Conservation (phyloP, 2,113 vertebrate genomes). For the Canis aureus region DNA sequence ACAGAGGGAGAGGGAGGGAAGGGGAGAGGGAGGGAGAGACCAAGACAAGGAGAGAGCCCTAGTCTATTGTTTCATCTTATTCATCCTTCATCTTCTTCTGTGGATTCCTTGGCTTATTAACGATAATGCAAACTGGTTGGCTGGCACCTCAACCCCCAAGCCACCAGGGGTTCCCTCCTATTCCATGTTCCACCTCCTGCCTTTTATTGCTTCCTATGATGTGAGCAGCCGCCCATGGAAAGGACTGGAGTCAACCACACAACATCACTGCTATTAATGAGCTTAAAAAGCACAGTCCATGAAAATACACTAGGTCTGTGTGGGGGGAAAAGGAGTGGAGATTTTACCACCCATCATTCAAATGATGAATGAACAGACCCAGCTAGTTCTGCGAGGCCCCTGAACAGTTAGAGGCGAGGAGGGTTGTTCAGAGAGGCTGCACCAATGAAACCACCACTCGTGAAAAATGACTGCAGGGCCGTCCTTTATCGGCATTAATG, state of each 20-base stretch:
- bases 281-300: slow-evolving; percentile 79
- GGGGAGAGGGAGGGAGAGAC: background rate
- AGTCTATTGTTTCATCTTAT: background rate
- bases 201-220: slow-evolving; percentile 80
- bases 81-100: background rate
- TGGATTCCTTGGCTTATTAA: background rate
- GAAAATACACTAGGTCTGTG: slow-evolving; percentile 75
- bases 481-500: slow-evolving; percentile 82
- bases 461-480: slow-evolving; percentile 82
- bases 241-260: slow-evolving; percentile 75
- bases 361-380: slow-evolving; percentile 84
- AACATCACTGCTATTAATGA: slow-evolving; percentile 84
- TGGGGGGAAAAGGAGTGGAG: slow-evolving; percentile 6
- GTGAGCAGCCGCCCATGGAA: slow-evolving; percentile 77
- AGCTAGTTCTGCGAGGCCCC: slow-evolving; percentile 80
- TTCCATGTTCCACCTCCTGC: slow-evolving; percentile 55
- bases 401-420: slow-evolving; percentile 77
- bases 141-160: background rate
- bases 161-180: background rate
- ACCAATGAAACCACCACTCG: slow-evolving; percentile 74
- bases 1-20: background rate
- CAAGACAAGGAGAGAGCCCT: background rate
- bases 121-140: background rate
- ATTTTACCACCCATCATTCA: slow-evolving; percentile 81
- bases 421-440: slow-evolving; percentile 68